Evolutionary conservation across 2,797 vertebrate genomes (phyloP).

Genomic region (Zalophus californianus): DNA sequence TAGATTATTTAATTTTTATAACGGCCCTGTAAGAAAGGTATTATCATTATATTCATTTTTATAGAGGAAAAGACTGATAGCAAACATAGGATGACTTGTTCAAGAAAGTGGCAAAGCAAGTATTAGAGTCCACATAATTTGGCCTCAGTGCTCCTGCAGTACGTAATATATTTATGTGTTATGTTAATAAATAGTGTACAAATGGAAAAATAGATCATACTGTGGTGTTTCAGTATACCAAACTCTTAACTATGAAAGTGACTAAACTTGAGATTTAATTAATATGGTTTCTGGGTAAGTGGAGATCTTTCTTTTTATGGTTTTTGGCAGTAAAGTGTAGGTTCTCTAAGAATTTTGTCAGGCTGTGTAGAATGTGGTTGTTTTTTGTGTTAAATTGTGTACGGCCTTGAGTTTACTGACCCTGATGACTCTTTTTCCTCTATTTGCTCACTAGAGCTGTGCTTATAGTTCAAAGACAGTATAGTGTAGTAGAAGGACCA

Average conservation of each 20-base stretch:
- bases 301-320: constrained; percentile 30
- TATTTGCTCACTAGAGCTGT: constrained; percentile 2
- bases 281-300: not conserved
- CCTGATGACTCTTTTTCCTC: constrained; percentile 4
- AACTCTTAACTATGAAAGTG: not conserved
- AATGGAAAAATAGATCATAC: not conserved
- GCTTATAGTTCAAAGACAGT: not conserved
- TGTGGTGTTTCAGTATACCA: not conserved
- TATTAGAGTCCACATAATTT: constrained; percentile 12
- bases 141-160: not conserved
- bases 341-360: not conserved
- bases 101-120: not conserved
- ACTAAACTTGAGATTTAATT: constrained; percentile 22
- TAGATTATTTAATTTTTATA: constrained; percentile 51
- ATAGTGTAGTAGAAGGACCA: not conserved
- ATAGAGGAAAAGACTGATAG: not conserved
- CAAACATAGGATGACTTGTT: not conserved
- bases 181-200: constrained; percentile 25
- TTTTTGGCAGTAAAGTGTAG: not conserved
- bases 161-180: not conserved
- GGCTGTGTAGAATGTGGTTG: not conserved
- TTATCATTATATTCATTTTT: constrained; percentile 6
- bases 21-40: not conserved
- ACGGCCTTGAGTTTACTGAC: constrained; percentile 23
- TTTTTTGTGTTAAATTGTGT: constrained; percentile 32